These are phyloP conservation scores for Neelides sp. DNA, from an alignment of 1,140 invertebrate species.

Conservation along the genomic window DNA sequence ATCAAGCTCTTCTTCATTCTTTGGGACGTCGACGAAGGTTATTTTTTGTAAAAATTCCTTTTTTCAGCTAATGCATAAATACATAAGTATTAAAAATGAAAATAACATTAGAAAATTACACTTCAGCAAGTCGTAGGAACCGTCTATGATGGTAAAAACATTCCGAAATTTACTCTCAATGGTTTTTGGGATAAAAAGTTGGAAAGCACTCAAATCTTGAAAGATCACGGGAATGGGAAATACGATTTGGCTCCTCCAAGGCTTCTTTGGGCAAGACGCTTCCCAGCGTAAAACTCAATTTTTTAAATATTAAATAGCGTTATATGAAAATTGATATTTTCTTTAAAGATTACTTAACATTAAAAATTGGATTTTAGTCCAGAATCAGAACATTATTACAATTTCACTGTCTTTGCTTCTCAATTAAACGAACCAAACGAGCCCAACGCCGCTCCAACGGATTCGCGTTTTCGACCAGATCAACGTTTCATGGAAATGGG, in stretches of 20 bases:
- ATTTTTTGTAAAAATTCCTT: neutral
- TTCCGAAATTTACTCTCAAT: no score
- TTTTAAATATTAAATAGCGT: neutral
- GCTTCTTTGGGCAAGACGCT: conserved; percentile 2
- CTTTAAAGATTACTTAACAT: conserved; percentile 42
- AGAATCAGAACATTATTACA: conserved; percentile 44
- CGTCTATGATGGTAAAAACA: neutral
- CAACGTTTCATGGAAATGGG: conserved; percentile 53
- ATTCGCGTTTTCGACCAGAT: conserved; percentile 48
- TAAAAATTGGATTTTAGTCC: conserved; percentile 6
- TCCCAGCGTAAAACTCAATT: conserved; percentile 5
- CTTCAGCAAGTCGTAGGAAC: neutral
- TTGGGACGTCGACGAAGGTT: neutral
- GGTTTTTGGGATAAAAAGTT: conserved; percentile 9
- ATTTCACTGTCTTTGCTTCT: conserved; percentile 49
- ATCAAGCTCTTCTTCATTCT: neutral
- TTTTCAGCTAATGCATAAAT: no score
- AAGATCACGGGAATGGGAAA: conserved; percentile 4
- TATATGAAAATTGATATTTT: neutral
- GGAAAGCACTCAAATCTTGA: neutral
- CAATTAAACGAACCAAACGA: conserved; percentile 50
- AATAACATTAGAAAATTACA: neutral
- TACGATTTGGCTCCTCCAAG: conserved; percentile 3
- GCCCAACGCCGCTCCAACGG: conserved; percentile 49
- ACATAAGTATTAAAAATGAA: neutral